phyloP scores from a whole-genome alignment of 1,140 invertebrate species.

The Hylyphantes graminicola region DNA sequence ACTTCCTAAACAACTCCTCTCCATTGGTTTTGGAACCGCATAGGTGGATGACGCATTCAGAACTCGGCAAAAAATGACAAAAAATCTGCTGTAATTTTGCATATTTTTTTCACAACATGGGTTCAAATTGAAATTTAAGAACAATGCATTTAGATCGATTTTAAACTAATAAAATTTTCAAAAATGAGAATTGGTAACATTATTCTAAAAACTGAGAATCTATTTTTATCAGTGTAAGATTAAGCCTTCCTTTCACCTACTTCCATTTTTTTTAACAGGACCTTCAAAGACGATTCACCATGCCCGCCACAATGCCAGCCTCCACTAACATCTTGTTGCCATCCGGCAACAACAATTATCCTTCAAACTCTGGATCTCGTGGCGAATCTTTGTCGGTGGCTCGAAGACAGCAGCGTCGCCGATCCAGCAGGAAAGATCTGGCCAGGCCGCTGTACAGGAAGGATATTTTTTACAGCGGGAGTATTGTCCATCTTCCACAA shows the following conservation, averaged over 20 bases:
- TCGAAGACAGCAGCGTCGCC: conserved; percentile 14
- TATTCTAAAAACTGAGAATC: neutral
- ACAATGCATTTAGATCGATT: neutral
- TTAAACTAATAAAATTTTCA: conserved; percentile 1
- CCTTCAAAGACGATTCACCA: conserved; percentile 45
- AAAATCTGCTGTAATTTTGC: too few species aligned
- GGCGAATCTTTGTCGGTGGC: conserved; percentile 28
- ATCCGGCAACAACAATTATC: conserved; percentile 35
- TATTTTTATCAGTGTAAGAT: neutral
- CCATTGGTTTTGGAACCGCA: too few species aligned
- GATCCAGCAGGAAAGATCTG: conserved; percentile 70
- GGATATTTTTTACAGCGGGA: conserved; percentile 98
- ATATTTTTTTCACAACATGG: too few species aligned
- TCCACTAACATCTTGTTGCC: conserved; percentile 12
- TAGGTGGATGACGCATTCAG: too few species aligned
- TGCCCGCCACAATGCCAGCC: conserved; percentile 45
- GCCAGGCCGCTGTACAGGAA: conserved; percentile 93
- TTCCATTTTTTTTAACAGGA: conserved; percentile 20
- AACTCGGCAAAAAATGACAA: too few species aligned
- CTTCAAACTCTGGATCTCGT: neutral
- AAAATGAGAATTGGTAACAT: neutral
- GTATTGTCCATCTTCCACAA: conserved; percentile 88
- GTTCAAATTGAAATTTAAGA: neutral
- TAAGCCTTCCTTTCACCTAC: neutral
- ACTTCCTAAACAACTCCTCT: too few species aligned